Evolutionary conservation across 1,140 invertebrate species (phyloP), one percentile per base, ranked within the genome.

Genomic region (Harpegnathos saltator): DNA sequence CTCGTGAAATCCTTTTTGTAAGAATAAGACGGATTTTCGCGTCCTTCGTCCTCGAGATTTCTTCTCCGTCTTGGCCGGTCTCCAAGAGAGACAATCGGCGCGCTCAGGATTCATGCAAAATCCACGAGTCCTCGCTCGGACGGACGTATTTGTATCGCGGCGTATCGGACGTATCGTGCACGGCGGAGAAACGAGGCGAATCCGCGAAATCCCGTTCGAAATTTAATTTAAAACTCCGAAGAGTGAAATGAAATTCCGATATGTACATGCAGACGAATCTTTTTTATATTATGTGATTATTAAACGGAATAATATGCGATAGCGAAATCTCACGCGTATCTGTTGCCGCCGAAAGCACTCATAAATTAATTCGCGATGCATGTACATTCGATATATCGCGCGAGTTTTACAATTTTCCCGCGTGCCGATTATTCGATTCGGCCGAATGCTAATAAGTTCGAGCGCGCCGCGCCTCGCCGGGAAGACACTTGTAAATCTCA

Each of bases 21-120:
- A 81, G 54, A 72, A 72, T 72, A 69, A 71, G 52, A 33, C n/a
- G 26, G 58, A 59, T 81, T 71, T 71, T 66, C 33, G 33, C 54
- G 12, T 72, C 7, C 3, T n/a, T 19, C 26, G 24, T 50, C 33
- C 29, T 29, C 17, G 24, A n/a, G 33, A 72, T 59, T 72, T 9
- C 33, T 1, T 54, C 66, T 77, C 62, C 54, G 33, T 33, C 52
- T 72, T 81, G 77, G 77, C 77, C n/a, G 29, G 38, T 58, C 72
- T 72, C 77, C 66, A 81, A 19, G 14, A 9, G 15, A 50, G n/a
- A 33, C 26, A 44, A 44, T 44, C 61, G n/a, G 2, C 26, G 15
- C 19, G 24, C 66, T 11, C 22, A 48, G 26, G 33, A 54, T 22
- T 65, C 26, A 54, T 14, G 24, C 19, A 38, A 65, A 65, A 33